Evolutionary conservation across 1,140 invertebrate species (phyloP), one percentile per base, ranked within the genome.

Genomic region (Cyclargus thomasi): DNA sequence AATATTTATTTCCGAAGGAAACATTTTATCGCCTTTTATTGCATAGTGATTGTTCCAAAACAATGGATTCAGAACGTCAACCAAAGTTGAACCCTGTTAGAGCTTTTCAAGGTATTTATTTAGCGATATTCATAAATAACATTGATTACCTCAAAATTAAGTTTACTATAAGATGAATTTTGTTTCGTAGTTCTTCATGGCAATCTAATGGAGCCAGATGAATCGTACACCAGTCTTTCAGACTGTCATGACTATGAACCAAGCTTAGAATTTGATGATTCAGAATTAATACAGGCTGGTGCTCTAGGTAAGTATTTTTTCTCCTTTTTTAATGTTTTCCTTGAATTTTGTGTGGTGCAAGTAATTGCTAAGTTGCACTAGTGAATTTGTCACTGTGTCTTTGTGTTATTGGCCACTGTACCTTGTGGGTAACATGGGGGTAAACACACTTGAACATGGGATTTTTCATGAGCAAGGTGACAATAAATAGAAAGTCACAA

Each of bases 201-300:
- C 47, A 76, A 71, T 71, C 76, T 69, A 65, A 68, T 74, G 65
- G 90, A 87, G 23, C 65, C 72, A 67, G 97, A 97, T 74, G 96
- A 97, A 85, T 94, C 95, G 14, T 96, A 96, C 84, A 95, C 96
- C 62, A 97, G 97, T 90, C 92, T 97, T 64, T 97, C 96, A 39
- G 97, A 97, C 87, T 96, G 95, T 84, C 96, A 97, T 88, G 97
- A 97, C 91, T 97, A 97, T 88, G 97, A 98, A 84, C 97, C 97
- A 22, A 96, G 97, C 90, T 92, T 98, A 81, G 97, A 99, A 88
- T 99, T 98, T 92, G 97, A 98, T 91, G 97, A 99, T 90, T 97
- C 96, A 11, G 97, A 98, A 91, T 85, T 97, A 62, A 94, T 95
- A 79, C 92, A 93, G 78, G 87, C 91, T 66, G 80, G 90, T 73